A percentile compares a stretch with the other conserved stretches of the same genome.
These are phyloP conservation scores for Dugesia japonica DNA, from an alignment of 2,888 invertebrate species.

Conservation along the genomic window DNA sequence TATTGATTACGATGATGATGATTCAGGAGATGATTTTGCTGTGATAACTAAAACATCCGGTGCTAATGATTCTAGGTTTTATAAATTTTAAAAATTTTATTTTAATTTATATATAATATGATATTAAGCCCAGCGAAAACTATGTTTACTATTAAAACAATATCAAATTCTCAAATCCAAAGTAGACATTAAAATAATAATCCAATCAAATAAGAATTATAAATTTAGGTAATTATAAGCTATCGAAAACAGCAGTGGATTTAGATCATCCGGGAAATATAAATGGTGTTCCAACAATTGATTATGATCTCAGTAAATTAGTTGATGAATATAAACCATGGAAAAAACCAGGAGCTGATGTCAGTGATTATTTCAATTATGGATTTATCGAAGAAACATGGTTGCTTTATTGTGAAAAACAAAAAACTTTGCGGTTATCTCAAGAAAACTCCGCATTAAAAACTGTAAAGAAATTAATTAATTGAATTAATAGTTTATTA, in stretches of 20 bases:
- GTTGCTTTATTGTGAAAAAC: conserved; percentile 79
- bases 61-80: neutral
- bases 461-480: no score
- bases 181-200: neutral
- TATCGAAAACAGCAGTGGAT: conserved; percentile 52
- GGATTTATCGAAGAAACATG: conserved; percentile 98
- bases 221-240: neutral
- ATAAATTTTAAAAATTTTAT: no score
- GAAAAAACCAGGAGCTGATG: conserved; percentile 92
- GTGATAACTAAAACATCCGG: neutral
- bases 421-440: conserved; percentile 47
- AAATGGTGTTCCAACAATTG: conserved; percentile 70
- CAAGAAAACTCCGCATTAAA: neutral
- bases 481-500: no score
- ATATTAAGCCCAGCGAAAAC: neutral
- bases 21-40: conserved; percentile 1
- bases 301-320: conserved; percentile 78
- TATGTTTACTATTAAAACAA: neutral
- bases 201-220: neutral
- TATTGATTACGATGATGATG: neutral
- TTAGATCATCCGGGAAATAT: conserved; percentile 77
- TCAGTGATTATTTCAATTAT: conserved; percentile 95
- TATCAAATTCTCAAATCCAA: conserved; percentile 4
- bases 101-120: no score
- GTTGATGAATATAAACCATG: conserved; percentile 98